Percentiles rank a stretch among this genome's conserved stretches.
Conservation (phyloP, 2,888 invertebrate genomes). For the Cetonia aurata region DNA sequence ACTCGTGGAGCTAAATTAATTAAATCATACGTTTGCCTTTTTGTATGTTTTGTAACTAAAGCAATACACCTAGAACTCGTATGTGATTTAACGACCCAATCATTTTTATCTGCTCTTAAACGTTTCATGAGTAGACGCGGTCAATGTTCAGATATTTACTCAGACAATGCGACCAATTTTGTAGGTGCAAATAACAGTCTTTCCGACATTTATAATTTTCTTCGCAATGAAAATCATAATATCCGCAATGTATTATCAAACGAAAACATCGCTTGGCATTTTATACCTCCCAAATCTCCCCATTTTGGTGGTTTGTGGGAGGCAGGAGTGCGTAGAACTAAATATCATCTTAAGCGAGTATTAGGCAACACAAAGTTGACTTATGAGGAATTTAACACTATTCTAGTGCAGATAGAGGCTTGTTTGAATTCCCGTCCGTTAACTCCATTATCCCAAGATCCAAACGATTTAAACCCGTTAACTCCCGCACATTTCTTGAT, state of each 20-base stretch:
- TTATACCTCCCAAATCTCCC: too few species aligned
- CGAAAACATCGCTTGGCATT: too few species aligned
- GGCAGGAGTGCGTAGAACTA: too few species aligned
- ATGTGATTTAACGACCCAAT: constrained; percentile 47
- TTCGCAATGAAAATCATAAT: constrained; percentile 2
- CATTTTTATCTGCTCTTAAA: constrained; percentile 47
- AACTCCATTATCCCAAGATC: constrained; percentile 51
- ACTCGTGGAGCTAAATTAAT: constrained; percentile 41
- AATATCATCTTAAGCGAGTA: too few species aligned
- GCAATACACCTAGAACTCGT: constrained; percentile 52
- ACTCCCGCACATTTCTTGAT: constrained; percentile 59
- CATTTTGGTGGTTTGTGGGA: too few species aligned
- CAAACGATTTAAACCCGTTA: constrained; percentile 50
- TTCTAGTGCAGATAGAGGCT: constrained; percentile 53
- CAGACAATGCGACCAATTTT: constrained; percentile 49
- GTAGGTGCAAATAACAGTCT: constrained; percentile 44
- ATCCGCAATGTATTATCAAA: constrained; percentile 38
- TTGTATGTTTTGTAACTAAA: constrained; percentile 51
- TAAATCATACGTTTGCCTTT: constrained; percentile 50
- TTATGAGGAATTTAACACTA: constrained; percentile 53
- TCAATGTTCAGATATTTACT: constrained; percentile 36
- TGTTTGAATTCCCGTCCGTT: constrained; percentile 54
- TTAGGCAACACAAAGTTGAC: too few species aligned
- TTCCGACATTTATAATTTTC: constrained; percentile 5
- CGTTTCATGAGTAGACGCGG: constrained; percentile 50